Conservation (phyloP, 2,888 invertebrate genomes). For the Scotopteryx bipunctaria region DNA sequence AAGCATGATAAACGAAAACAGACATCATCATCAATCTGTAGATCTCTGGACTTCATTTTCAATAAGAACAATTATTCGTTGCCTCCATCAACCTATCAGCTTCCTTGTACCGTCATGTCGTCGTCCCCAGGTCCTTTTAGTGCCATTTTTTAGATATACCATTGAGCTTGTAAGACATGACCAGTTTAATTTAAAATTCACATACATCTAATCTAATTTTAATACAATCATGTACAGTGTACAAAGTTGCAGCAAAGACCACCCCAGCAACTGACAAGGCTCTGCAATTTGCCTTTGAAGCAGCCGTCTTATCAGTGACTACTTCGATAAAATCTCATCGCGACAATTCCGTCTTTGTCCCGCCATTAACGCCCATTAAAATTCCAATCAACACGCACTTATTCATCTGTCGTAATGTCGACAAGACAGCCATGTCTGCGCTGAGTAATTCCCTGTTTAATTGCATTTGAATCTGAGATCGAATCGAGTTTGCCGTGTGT, state of each 20-base stretch:
- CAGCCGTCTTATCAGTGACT: conserved; percentile 73
- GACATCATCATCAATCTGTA: too few relatives aligned
- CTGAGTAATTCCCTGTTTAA: conserved; percentile 70
- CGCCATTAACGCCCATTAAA: conserved; percentile 80
- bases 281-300: conserved; percentile 80
- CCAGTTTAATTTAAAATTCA: too few relatives aligned
- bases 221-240: conserved; percentile 12
- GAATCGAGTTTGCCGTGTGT: conserved; percentile 27
- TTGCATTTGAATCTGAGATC: conserved; percentile 45
- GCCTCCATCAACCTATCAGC: too few relatives aligned
- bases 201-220: conserved; percentile 15
- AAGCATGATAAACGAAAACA: not conserved
- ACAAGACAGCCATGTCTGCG: conserved; percentile 52
- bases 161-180: too few relatives aligned
- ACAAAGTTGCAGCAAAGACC: conserved; percentile 42
- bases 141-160: too few relatives aligned
- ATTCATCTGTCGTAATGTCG: conserved; percentile 74
- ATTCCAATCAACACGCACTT: conserved; percentile 79
- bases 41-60: too few relatives aligned
- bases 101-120: too few relatives aligned
- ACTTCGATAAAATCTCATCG: conserved; percentile 28
- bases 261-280: conserved; percentile 55
- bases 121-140: too few relatives aligned
- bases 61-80: too few relatives aligned
- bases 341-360: conserved; percentile 78